phyloP scores from a whole-genome alignment of 2,113 vertebrate species.

The Dinomys branickii region DNA sequence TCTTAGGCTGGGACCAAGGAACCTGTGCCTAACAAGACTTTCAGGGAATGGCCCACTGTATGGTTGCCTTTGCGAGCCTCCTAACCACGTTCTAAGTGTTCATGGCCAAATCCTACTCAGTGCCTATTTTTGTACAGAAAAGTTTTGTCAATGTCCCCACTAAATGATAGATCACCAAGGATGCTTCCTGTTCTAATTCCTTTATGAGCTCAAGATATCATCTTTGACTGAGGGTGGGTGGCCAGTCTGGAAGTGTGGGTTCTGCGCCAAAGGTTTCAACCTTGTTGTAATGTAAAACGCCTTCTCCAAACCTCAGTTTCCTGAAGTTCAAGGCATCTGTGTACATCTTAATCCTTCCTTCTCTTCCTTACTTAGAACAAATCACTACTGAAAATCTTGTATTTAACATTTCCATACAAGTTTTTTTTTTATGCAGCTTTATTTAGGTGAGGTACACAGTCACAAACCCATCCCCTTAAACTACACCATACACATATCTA shows the following conservation, averaged over 20 bases:
- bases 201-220: background rate
- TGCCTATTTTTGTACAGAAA: background rate
- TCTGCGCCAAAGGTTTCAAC: background rate
- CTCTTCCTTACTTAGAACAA: background rate
- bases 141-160: background rate
- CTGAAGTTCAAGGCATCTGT: background rate
- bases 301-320: background rate
- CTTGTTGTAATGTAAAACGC: background rate
- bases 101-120: background rate
- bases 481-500: background rate
- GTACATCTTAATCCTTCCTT: background rate
- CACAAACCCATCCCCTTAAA: too few species aligned
- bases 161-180: background rate
- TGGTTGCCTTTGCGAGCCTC: background rate
- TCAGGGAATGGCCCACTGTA: background rate
- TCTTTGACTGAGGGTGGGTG: background rate
- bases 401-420: background rate
- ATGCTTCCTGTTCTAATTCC: background rate
- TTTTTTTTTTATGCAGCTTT: too few species aligned
- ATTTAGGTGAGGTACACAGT: background rate
- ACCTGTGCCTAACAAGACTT: background rate
- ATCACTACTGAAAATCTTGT: background rate
- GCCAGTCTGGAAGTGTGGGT: background rate
- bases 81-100: rapidly evolving
- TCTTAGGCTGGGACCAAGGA: background rate